These are phyloP conservation scores for Apeltes quadracus DNA, from an alignment of 2,113 vertebrate genomes.

Conservation along the genomic window DNA sequence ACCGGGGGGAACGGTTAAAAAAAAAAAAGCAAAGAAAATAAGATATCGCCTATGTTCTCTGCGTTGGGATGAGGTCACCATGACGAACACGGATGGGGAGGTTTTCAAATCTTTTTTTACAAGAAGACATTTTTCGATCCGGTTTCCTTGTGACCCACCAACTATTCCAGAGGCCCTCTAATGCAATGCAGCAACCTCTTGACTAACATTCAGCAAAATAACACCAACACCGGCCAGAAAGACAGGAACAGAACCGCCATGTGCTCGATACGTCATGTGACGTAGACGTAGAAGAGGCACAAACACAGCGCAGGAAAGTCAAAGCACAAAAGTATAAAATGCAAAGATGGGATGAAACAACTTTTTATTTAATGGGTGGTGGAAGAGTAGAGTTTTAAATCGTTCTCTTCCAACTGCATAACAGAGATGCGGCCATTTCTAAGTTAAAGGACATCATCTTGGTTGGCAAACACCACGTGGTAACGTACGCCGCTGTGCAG, in stretches of 20 bases:
- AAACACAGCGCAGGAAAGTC: conserved; percentile 36
- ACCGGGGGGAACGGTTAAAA: background rate
- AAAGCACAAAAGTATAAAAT: conserved; percentile 60
- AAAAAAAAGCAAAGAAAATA: conserved; percentile 40
- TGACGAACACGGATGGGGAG: conserved; percentile 74
- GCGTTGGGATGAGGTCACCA: conserved; percentile 63
- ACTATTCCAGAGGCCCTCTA: conserved; percentile 75
- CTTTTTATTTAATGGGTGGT: conserved; percentile 3
- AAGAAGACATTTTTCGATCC: conserved; percentile 54
- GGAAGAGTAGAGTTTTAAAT: conserved; percentile 40
- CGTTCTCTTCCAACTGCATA: conserved; percentile 26
- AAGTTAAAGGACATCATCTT: conserved; percentile 37
- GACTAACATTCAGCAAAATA: conserved; percentile 46
- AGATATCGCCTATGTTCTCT: conserved; percentile 71
- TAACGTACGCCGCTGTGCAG: conserved; percentile 47
- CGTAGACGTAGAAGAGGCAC: conserved; percentile 24
- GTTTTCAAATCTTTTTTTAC: conserved; percentile 58
- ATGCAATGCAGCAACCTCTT: conserved; percentile 62
- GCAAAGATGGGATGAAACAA: conserved; percentile 19
- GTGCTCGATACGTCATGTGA: conserved; percentile 22
- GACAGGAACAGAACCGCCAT: conserved; percentile 55
- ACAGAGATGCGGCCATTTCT: conserved; percentile 20
- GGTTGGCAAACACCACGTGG: conserved; percentile 70
- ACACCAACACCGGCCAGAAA: conserved; percentile 44
- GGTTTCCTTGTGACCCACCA: conserved; percentile 52